Evolutionary conservation across 2,113 vertebrate genomes (phyloP).

Genomic region (Ctenodactylus gundi): DNA sequence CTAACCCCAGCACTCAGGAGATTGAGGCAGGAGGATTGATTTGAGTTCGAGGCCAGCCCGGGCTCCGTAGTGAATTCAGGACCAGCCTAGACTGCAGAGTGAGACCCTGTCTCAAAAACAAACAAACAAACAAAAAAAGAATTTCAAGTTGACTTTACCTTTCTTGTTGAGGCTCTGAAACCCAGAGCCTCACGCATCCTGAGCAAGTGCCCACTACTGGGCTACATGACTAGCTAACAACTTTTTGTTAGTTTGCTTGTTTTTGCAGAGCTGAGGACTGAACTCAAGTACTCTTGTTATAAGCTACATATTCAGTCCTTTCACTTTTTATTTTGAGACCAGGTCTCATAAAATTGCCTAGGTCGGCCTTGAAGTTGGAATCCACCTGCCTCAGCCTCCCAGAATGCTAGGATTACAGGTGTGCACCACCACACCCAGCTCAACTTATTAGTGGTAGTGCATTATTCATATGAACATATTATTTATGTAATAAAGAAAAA

Average conservation of each 20-base stretch:
- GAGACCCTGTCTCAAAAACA: no score
- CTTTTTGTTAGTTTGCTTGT: neutral
- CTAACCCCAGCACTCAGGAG: no score
- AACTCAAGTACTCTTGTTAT: no score
- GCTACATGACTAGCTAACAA: neutral
- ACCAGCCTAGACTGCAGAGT: no score
- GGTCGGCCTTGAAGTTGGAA: neutral
- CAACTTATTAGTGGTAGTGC: neutral
- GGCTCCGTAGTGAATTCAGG: no score
- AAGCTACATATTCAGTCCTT: no score
- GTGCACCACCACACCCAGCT: neutral
- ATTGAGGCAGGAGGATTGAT: no score
- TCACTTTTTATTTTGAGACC: neutral
- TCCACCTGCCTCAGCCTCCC: neutral
- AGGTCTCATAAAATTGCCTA: neutral
- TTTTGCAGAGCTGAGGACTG: neutral
- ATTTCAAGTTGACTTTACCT: neutral
- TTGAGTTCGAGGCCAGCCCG: no score
- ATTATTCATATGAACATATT: neutral
- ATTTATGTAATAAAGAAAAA: constrained; percentile 16
- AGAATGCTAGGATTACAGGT: neutral
- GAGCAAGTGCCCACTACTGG: neutral
- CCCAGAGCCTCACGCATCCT: neutral
- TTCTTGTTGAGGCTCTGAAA: neutral
- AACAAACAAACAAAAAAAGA: no score